phyloP scores from a whole-genome alignment of 2,888 invertebrate species.

The Eugnorisma glareosa region DNA sequence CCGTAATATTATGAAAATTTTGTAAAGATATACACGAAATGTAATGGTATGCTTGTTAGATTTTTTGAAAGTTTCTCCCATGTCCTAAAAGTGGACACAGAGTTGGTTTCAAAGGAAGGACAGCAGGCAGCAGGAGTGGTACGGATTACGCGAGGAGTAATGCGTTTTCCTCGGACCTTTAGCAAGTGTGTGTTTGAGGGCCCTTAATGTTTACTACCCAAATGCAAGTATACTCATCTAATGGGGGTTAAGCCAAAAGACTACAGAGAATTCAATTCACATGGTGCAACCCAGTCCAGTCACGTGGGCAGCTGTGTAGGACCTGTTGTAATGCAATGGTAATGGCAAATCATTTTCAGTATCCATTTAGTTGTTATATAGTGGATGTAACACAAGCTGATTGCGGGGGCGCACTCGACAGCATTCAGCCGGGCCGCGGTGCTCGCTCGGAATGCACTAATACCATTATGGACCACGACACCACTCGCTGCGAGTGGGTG shows the following conservation, averaged over 20 bases:
- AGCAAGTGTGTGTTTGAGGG: neutral
- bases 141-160: neutral
- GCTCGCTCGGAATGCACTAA: conserved; percentile 79
- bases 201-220: neutral
- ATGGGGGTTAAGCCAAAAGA: neutral
- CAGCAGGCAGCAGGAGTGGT: neutral
- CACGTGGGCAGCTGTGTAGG: conserved; percentile 1
- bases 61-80: conserved; percentile 8
- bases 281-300: neutral
- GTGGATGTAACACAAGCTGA: conserved; percentile 36
- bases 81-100: neutral
- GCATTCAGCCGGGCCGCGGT: conserved; percentile 47
- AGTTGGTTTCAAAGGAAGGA: neutral
- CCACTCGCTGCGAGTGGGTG: conserved; percentile 78
- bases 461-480: conserved; percentile 80
- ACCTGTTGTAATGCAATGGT: conserved; percentile 28
- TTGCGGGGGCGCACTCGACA: conserved; percentile 62
- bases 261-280: neutral
- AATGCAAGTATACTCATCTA: neutral
- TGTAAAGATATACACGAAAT: neutral
- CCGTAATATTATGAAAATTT: neutral
- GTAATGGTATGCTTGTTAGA: neutral
- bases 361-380: conserved; percentile 32
- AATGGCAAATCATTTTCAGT: conserved; percentile 40
- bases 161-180: neutral